These are phyloP conservation scores for Andricus quercusramuli DNA, from an alignment of 2,888 invertebrate species.

Conservation along the genomic window DNA sequence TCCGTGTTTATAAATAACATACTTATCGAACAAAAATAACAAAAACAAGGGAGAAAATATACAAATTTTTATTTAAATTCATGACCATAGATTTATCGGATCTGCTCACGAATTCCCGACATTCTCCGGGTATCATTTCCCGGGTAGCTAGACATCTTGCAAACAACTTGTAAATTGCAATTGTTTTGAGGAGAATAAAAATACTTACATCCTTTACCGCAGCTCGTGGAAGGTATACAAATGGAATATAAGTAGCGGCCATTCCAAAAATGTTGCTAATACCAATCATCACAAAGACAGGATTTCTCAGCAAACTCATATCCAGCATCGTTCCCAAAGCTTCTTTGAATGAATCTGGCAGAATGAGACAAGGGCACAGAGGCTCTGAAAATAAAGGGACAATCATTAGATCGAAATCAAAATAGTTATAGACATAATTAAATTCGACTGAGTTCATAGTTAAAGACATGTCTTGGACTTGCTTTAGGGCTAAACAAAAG, in stretches of 20 bases:
- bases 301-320: constrained; percentile 91
- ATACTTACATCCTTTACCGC: constrained; percentile 85
- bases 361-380: constrained; percentile 88
- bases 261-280: constrained; percentile 98
- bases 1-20: no score
- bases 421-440: background rate
- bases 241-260: constrained; percentile 98
- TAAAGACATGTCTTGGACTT: no score
- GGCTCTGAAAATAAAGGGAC: constrained; percentile 81
- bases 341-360: constrained; percentile 90
- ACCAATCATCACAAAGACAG: constrained; percentile 94
- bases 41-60: no score
- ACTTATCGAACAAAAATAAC: no score
- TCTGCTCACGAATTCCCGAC: no score
- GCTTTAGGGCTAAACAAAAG: no score
- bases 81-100: no score
- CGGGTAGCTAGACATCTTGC: no score
- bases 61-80: no score
- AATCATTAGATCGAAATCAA: background rate
- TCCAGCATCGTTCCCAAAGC: constrained; percentile 95
- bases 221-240: constrained; percentile 94
- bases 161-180: background rate
- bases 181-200: background rate
- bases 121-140: no score
- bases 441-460: background rate